Base-by-base conservation (phyloP, 2,888 invertebrate species). In the Monopis laevigella region DNA sequence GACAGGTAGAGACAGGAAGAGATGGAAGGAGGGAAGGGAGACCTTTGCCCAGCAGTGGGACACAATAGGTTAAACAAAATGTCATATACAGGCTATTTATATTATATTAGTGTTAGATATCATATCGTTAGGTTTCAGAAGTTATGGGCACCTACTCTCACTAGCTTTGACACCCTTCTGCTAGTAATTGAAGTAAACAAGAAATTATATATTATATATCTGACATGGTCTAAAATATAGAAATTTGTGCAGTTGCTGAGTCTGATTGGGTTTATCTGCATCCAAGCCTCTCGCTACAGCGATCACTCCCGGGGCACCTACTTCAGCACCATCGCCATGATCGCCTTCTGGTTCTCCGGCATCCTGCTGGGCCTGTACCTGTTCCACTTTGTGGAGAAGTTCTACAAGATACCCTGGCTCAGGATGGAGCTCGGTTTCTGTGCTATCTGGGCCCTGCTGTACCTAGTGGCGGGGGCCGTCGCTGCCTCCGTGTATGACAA, bases 331-430 rank as follows among this genome's bases (percentile, higher is more conserved):
- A 87, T 94, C 40, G 82, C 93, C 1, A 90, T 93, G 88, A 85
- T 86, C 12, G 94, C 89, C 12, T 90, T 96, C 65, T 93, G 93
- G 90, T 88, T 92, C 58, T 92, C 92, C 4, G 87, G 88, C 26
- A 86, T 92, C 48, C 71, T 95, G 40, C 82, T 95, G 11, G 84
- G 86, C 1, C 82, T 93, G 44, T 96, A 95, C 64, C 62, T 93
- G 46, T 92, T 94, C 70, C 94, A 95, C 62, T 82, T 94, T 17
- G 84, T 95, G 46, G 95, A 95, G 72, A 90, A 89, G 65, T 86
- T 90, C 60, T 88, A 88, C 63, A 88, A 86, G 69, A 88, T 95
- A 53, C 94, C 94, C 2, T 95, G 95, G 94, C 72, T 94, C 44
- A 88, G 88, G 69, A 84, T 91, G 48, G 94, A 95, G 78, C 84